These are phyloP conservation scores for Scomber japonicus DNA, from an alignment of 2,113 vertebrate species.

Conservation along the genomic window DNA sequence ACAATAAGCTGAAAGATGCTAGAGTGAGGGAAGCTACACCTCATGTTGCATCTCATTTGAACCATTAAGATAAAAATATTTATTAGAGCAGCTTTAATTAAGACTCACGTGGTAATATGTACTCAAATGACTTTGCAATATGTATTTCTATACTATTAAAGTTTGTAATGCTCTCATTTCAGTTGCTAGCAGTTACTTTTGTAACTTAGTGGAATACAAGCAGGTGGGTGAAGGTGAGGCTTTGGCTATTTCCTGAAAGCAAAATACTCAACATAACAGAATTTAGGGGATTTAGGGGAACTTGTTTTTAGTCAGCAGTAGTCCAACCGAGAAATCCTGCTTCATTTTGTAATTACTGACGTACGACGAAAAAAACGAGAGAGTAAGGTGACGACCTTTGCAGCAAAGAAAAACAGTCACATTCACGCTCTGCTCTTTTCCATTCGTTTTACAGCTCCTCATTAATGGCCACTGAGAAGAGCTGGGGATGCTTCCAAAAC, in stretches of 20 bases:
- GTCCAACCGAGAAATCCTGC: neutral
- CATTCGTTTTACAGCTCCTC: conserved; percentile 20
- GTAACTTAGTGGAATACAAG: neutral
- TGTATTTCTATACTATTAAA: too few species aligned
- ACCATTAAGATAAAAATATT: too few species aligned
- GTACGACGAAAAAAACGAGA: neutral
- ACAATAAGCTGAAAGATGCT: too few species aligned
- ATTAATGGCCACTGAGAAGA: neutral
- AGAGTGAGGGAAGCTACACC: too few species aligned
- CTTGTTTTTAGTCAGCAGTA: neutral
- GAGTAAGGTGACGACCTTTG: conserved; percentile 16
- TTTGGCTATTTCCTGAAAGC: conserved; percentile 37
- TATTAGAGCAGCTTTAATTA: too few species aligned
- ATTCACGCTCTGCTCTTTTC: neutral
- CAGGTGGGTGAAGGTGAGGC: neutral
- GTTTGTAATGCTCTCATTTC: neutral
- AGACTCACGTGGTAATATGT: neutral
- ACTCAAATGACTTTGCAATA: neutral
- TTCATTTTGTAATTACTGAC: neutral
- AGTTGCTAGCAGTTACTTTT: neutral
- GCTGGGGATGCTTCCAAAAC: conserved; percentile 45
- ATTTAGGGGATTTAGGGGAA: too few species aligned
- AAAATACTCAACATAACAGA: neutral
- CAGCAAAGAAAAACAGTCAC: conserved; percentile 1
- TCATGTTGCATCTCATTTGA: too few species aligned